Base-by-base conservation (phyloP, 92 coral and sea anemone genomes). In the Metridium senile region DNA sequence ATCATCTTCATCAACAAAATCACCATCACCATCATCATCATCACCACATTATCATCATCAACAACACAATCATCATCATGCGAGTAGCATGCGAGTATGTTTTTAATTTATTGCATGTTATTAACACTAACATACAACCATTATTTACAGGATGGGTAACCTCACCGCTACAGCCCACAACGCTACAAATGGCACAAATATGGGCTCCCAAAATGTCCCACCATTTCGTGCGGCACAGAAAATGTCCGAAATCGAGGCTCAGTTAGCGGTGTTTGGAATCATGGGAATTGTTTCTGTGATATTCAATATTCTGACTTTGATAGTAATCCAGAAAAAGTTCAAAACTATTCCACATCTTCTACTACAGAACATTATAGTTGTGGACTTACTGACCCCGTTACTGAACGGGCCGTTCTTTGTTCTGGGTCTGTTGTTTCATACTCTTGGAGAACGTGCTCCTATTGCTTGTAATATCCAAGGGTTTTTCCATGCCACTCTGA, bases 391-490 rank as follows among this genome's bases (percentile, higher is more conserved):
- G 68, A 74, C 69, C 0, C 64, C 79, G 19, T 20, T 56, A 6
- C 35, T 74, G 28, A 28, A 8, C 22, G 79, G 79, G 11, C 68
- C 68, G 25, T 26, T 59, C 53, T 54, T 74, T 33, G 2, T 25
- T 3, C 26, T 74, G 9, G 70, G 79, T 17, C 21, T 74, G 56
- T 11, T 74, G 49, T 10, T 58, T 8, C 68, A 58, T n/a, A 33
- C 16, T 20, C 26, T 56, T 33, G 79, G 79, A 2, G 31, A 2
- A 11, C 0, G 22, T 9, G 10, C 58, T 11, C 68, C 49, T 18
- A 11, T 19, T 8, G 56, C 26, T 1, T 74, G 79, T 34, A 74
- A 74, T 53, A 31, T 74, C 1, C 79, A 74, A 45, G 79, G 79
- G 0, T 74, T 74, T 25, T 59, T 74, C n/a, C 79, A 74, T 54